A percentile compares a stretch with the other conserved stretches of the same genome.
These are phyloP conservation scores for Hyles vespertilio DNA, from an alignment of 1,140 invertebrate genomes.

Conservation along the genomic window DNA sequence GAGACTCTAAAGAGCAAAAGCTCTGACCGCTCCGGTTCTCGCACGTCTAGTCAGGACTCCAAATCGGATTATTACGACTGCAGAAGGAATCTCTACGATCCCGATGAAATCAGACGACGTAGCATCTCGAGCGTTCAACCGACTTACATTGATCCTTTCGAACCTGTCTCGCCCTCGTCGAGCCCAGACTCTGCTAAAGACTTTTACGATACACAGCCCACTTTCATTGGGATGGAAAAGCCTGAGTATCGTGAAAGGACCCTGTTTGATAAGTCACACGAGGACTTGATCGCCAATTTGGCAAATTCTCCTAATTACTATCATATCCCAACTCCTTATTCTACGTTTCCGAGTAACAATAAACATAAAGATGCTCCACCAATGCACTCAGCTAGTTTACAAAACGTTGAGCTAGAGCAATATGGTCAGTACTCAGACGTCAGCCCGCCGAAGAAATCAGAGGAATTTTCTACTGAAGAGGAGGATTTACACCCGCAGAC, in stretches of 20 bases:
- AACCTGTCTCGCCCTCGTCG: slow-evolving; percentile 76
- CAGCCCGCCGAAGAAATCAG: slow-evolving; percentile 58
- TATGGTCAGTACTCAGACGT: slow-evolving; percentile 70
- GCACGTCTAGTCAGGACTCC: slow-evolving; percentile 81
- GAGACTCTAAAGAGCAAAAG: slow-evolving; percentile 78
- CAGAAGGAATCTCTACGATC: slow-evolving; percentile 66
- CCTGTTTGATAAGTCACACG: slow-evolving; percentile 75
- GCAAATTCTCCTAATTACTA: slow-evolving; percentile 78
- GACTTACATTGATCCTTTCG: slow-evolving; percentile 64
- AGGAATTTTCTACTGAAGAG: slow-evolving; percentile 64
- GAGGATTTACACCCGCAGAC: slow-evolving; percentile 56
- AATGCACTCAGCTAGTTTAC: slow-evolving; percentile 80
- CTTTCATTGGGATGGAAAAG: slow-evolving; percentile 63
- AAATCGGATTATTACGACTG: slow-evolving; percentile 77
- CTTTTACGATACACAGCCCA: slow-evolving; percentile 77
- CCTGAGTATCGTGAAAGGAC: slow-evolving; percentile 63
- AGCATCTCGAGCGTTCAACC: slow-evolving; percentile 58
- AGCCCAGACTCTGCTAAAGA: slow-evolving; percentile 81
- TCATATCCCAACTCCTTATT: slow-evolving; percentile 79
- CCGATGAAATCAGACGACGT: slow-evolving; percentile 52
- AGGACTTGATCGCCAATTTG: slow-evolving; percentile 76
- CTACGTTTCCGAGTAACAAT: slow-evolving; percentile 77
- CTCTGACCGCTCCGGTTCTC: slow-evolving; percentile 74
- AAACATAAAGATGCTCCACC: slow-evolving; percentile 77
- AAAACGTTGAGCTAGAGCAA: slow-evolving; percentile 81